phyloP scores from a whole-genome alignment of 2,888 invertebrate species.

The Caenorhabditis doughertyi region DNA sequence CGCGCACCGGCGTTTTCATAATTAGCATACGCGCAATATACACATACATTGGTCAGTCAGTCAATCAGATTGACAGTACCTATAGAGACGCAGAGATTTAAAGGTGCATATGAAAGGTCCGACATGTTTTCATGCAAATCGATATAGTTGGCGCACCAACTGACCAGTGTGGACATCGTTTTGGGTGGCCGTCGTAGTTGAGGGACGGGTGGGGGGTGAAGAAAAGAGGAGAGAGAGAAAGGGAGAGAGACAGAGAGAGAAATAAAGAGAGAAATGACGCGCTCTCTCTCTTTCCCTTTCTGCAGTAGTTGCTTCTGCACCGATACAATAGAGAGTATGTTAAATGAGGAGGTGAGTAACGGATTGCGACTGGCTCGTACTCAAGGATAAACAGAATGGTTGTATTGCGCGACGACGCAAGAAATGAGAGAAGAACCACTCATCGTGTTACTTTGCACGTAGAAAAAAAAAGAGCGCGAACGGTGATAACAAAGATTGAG shows the following conservation, averaged over 20 bases:
- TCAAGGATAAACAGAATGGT: slow-evolving; percentile 62
- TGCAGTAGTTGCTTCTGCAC: slow-evolving; percentile 52
- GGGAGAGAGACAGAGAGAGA: slow-evolving; percentile 7
- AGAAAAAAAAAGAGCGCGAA: slow-evolving; percentile 34
- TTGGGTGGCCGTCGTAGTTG: slow-evolving; percentile 63
- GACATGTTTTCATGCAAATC: slow-evolving; percentile 57
- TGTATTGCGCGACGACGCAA: slow-evolving; percentile 45
- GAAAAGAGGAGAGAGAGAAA: slow-evolving; percentile 6
- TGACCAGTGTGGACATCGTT: slow-evolving; percentile 64
- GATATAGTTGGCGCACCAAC: slow-evolving; percentile 55
- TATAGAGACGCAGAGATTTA: slow-evolving; percentile 34
- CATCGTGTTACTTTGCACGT: slow-evolving; percentile 41
- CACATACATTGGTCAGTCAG: slow-evolving; percentile 36
- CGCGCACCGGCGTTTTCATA: slow-evolving; percentile 42
- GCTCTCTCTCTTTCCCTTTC: slow-evolving; percentile 39
- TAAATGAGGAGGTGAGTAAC: slow-evolving; percentile 51
- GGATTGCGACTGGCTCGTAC: slow-evolving; percentile 64
- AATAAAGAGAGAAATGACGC: slow-evolving; percentile 38
- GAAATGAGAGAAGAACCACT: slow-evolving; percentile 32
- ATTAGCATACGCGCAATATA: slow-evolving; percentile 62
- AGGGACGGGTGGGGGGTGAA: slow-evolving; percentile 34
- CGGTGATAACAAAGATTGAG: slow-evolving; percentile 44
- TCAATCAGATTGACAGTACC: slow-evolving; percentile 16
- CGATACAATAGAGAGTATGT: slow-evolving; percentile 61
- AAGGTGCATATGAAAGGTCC: slow-evolving; percentile 5